Percentiles rank a stretch among this genome's conserved stretches.
phyloP scores from a whole-genome alignment of 1,140 invertebrate species.

The Cotesia glomerata region DNA sequence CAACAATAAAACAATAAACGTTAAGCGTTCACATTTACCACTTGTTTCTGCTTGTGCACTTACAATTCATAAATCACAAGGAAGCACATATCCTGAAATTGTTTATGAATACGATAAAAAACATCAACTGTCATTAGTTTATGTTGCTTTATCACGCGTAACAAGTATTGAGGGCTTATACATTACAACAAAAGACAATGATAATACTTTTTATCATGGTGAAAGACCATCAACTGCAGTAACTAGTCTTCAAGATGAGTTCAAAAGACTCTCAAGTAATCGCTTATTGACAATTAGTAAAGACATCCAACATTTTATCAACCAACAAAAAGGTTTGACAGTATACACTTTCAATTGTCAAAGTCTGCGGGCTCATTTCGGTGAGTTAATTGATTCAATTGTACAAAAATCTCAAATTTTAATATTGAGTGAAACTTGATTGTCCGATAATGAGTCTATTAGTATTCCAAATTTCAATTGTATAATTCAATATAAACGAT shows the following conservation, averaged over 20 bases:
- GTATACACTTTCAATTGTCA: constrained; percentile 31
- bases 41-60: constrained; percentile 41
- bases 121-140: constrained; percentile 30
- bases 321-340: constrained; percentile 2
- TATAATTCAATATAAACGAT: background rate
- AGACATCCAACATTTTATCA: background rate
- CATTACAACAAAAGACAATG: constrained; percentile 10
- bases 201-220: constrained; percentile 14
- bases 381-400: constrained; percentile 23
- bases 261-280: background rate
- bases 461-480: constrained; percentile 24
- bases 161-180: constrained; percentile 8
- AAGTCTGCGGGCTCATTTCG: constrained; percentile 26
- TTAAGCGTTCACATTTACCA: constrained; percentile 48
- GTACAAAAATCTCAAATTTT: constrained; percentile 17
- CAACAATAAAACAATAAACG: constrained; percentile 42
- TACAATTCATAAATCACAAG: constrained; percentile 42
- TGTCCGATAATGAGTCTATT: constrained; percentile 18
- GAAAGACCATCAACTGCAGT: background rate
- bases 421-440: constrained; percentile 29
- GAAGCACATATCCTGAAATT: constrained; percentile 36
- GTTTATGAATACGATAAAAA: constrained; percentile 31
- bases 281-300: background rate
- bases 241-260: background rate
- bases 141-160: constrained; percentile 24